phyloP scores from a whole-genome alignment of 2,797 vertebrate species.

The Leucoraja ocellata region DNA sequence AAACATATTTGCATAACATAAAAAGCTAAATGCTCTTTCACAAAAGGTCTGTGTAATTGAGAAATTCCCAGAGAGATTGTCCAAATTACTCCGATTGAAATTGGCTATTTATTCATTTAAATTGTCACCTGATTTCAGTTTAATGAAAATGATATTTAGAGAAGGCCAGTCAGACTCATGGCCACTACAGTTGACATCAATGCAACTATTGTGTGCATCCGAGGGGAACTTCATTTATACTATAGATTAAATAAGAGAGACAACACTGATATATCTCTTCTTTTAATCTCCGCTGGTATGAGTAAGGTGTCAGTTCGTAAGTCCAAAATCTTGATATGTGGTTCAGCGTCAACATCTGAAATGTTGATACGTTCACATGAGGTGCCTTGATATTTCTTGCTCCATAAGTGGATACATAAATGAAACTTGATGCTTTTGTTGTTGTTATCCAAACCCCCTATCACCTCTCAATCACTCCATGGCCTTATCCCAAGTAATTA shows the following conservation, averaged over 20 bases:
- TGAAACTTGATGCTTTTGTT: background rate
- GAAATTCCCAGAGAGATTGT: background rate
- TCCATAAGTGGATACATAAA: no score
- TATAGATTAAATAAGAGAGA: background rate
- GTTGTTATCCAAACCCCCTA: background rate
- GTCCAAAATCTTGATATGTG: no score
- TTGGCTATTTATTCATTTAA: background rate
- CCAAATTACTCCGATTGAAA: background rate
- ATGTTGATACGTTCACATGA: no score
- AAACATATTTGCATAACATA: background rate
- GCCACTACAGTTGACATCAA: background rate
- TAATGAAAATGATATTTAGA: background rate
- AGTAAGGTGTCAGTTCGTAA: background rate
- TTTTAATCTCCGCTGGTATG: background rate
- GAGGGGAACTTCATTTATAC: background rate
- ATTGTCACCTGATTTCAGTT: background rate
- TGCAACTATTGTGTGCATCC: no score
- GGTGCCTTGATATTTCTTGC: no score
- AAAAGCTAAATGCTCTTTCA: background rate
- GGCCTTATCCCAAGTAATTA: background rate
- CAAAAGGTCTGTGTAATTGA: background rate
- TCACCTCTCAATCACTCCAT: background rate
- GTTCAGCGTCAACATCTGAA: no score
- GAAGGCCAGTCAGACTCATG: background rate
- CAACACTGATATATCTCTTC: background rate